These are phyloP conservation scores for Heterocephalus glaber DNA, from an alignment of 2,113 vertebrate species.

Conservation along the genomic window DNA sequence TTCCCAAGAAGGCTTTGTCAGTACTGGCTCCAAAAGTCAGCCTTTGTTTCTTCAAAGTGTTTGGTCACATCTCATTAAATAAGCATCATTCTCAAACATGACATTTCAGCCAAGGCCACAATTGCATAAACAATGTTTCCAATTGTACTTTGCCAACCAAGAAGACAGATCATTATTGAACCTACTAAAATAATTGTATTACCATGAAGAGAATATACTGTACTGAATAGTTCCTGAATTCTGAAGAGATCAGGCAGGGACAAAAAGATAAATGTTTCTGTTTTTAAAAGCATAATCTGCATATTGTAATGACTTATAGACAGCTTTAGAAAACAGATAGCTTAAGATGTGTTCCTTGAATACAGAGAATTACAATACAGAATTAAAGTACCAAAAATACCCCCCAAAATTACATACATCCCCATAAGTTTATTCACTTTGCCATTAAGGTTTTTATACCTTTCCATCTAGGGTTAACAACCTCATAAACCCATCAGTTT, in stretches of 20 bases:
- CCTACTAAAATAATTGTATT: not conserved
- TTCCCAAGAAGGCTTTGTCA: not conserved
- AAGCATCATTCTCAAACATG: conserved; percentile 24
- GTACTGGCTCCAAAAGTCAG: not conserved
- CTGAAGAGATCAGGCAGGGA: not conserved
- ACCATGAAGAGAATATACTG: not conserved
- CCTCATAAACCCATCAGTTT: not conserved
- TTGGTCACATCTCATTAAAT: not conserved
- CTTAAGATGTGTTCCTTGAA: not conserved
- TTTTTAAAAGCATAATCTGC: conserved; percentile 5
- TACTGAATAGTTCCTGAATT: not conserved
- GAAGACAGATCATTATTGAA: not conserved
- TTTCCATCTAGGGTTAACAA: not conserved
- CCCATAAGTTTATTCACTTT: not conserved
- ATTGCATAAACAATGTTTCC: not conserved
- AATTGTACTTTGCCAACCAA: not conserved
- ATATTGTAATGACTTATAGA: not conserved
- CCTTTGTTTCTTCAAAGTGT: not conserved
- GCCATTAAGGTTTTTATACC: not conserved
- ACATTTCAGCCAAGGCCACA: not conserved
- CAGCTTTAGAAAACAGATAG: not conserved
- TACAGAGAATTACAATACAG: not conserved
- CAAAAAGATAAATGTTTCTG: not conserved
- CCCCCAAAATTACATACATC: not conserved
- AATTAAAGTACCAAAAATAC: not conserved